Evolutionary conservation across 2,113 vertebrate genomes (phyloP).

Genomic region (Paramormyrops kingsleyae): DNA sequence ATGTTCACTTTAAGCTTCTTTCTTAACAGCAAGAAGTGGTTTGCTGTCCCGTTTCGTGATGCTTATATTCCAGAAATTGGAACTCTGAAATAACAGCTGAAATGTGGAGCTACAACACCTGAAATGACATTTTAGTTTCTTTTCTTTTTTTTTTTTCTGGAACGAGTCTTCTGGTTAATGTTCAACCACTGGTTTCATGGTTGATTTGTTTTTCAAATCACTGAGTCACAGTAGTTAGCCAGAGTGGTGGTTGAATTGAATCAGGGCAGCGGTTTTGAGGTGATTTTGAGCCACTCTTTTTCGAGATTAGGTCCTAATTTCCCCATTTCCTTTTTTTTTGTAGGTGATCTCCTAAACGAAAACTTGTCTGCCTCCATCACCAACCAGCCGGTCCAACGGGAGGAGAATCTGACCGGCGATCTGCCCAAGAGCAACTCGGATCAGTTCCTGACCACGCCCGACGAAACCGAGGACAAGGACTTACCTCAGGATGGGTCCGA

Average conservation of each 20-base stretch:
- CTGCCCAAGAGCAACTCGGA: slow-evolving; percentile 85
- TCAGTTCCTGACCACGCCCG: slow-evolving; percentile 87
- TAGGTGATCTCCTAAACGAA: slow-evolving; percentile 62
- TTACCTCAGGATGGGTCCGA: slow-evolving; percentile 75
- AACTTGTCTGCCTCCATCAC: slow-evolving; percentile 62
- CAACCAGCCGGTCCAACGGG: slow-evolving; percentile 59
- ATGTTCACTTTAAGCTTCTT: neutral
- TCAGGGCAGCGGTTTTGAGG: neutral
- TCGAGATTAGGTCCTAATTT: neutral
- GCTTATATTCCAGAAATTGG: neutral
- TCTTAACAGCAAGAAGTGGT: neutral
- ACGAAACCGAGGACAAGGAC: slow-evolving; percentile 79
- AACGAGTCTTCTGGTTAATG: neutral
- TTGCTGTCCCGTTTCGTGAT: neutral
- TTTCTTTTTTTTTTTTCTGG: neutral
- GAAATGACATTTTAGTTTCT: neutral
- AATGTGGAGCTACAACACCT: neutral
- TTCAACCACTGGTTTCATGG: neutral
- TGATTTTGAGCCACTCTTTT: neutral
- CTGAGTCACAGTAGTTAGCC: neutral
- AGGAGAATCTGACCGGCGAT: slow-evolving; percentile 58
- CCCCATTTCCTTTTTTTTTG: neutral
- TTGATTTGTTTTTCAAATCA: neutral
- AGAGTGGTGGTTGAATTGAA: neutral
- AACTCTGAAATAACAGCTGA: neutral